Conservation (phyloP, 2,113 vertebrate genomes). For the Delphinus delphis region DNA sequence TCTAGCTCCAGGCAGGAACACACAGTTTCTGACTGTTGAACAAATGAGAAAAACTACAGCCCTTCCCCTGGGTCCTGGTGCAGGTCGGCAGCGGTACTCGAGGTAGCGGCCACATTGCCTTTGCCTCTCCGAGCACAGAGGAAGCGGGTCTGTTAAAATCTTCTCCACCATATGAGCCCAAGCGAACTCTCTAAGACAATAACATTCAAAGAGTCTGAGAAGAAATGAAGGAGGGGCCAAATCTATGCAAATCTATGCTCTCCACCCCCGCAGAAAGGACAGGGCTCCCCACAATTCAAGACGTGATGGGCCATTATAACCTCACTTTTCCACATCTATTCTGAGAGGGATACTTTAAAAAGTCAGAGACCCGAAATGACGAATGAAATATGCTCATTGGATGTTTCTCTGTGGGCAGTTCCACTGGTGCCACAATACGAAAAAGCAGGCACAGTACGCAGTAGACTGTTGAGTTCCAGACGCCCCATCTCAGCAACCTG, state of each 20-base stretch:
- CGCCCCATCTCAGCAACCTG: neutral
- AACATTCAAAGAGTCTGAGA: neutral
- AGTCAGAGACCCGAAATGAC: neutral
- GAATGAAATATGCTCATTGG: neutral
- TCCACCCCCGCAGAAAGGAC: neutral
- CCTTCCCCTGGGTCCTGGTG: neutral
- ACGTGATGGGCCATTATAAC: neutral
- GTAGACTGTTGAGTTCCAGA: neutral
- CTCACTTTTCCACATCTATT: neutral
- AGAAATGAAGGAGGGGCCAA: neutral
- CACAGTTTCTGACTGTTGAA: neutral
- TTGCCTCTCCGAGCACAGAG: neutral
- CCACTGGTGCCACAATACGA: neutral
- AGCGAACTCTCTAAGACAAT: neutral
- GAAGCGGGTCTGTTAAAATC: neutral
- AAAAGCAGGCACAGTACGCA: neutral
- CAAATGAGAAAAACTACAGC: neutral
- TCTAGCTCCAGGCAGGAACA: neutral
- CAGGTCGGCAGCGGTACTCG: neutral
- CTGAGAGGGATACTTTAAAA: neutral
- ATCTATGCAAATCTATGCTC: neutral
- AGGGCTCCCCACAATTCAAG: neutral
- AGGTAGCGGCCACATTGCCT: neutral
- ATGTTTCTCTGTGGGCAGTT: neutral
- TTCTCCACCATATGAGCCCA: neutral